Evolutionary conservation across 1,140 invertebrate species (phyloP), one percentile per base, ranked within the genome.

Genomic region (Spodoptera litura): DNA sequence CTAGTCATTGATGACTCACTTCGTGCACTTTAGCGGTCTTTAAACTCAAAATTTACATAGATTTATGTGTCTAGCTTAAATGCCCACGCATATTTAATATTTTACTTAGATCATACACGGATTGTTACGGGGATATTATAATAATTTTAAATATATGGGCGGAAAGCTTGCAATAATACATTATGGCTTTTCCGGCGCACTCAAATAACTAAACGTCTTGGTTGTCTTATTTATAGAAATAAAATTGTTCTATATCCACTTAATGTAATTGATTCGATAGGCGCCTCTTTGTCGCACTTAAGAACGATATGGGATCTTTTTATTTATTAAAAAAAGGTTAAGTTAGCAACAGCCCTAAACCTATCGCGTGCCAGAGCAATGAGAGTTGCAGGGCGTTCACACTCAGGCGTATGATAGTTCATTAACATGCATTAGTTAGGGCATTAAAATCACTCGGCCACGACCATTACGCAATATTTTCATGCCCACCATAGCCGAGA

Each of bases 401-500:
- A 81, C 80, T 51, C 31, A 68, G 35, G 66, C 66, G 58, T 78
- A 56, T 72, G 77, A 81, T 81, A 71, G 80, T 56, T 78, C 80
- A 76, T 78, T 78, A 81, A 66, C 80, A 81, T 81, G 70, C 75
- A 78, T 81, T 73, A 78, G 70, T 77, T 78, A 70, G 62, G 74
- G 75, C 68, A 78, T 81, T 78, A 74, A 70, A 78, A 78, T 78
- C 77, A 76, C 71, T 78, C 70, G 76, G 64, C 35, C 64, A 66
- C 51, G 74, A 78, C 80, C 64, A 81, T 78, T 78, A 81, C 77
- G 80, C 80, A 78, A 78, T 44, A 44, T 44, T 44, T 78, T 78
- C 80, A 71, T 56, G 62, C 49, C 20, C 61, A 49, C 76, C 72
- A 52, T 51, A 13, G 44, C 20, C 52, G 61, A 51, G 77, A 71